Evolutionary conservation across 1,140 invertebrate species (phyloP).

Genomic region (Pseudomyrmex concolor): DNA sequence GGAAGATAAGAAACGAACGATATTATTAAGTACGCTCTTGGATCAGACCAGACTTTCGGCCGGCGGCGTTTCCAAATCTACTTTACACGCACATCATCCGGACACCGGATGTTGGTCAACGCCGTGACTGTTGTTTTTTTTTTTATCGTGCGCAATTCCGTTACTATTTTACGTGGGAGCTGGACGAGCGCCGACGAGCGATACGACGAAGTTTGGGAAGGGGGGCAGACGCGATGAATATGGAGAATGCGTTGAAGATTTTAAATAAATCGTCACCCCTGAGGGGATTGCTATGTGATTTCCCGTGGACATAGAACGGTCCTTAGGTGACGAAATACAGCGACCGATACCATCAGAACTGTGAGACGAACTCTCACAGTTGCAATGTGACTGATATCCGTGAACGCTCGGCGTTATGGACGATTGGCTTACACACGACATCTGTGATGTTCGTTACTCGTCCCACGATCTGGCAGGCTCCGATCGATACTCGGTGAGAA

Average conservation of each 20-base stretch:
- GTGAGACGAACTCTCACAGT: too few species aligned
- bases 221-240: neutral
- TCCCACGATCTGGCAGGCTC: too few species aligned
- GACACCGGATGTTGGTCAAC: slow-evolving; percentile 78
- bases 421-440: too few species aligned
- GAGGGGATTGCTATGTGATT: too few species aligned
- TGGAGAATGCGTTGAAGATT: neutral
- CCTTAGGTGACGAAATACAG: neutral
- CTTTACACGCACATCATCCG: slow-evolving; percentile 51
- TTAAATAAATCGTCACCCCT: too few species aligned
- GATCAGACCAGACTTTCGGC: slow-evolving; percentile 74
- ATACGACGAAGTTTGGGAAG: slow-evolving; percentile 14
- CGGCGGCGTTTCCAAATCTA: slow-evolving; percentile 75
- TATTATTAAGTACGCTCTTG: slow-evolving; percentile 73
- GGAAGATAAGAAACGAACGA: slow-evolving; percentile 58
- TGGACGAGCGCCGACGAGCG: slow-evolving; percentile 20
- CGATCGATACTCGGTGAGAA: too few species aligned
- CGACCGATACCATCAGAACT: slow-evolving; percentile 20
- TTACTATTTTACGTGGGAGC: slow-evolving; percentile 49
- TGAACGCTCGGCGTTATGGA: too few species aligned
- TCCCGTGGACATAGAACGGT: too few species aligned
- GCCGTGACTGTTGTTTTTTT: slow-evolving; percentile 43
- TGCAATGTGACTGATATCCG: too few species aligned
- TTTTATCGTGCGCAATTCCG: slow-evolving; percentile 57
- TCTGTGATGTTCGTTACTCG: too few species aligned